Evolutionary conservation across 2,797 vertebrate species (phyloP).

Genomic region (Schizopygopsis malacanthus): DNA sequence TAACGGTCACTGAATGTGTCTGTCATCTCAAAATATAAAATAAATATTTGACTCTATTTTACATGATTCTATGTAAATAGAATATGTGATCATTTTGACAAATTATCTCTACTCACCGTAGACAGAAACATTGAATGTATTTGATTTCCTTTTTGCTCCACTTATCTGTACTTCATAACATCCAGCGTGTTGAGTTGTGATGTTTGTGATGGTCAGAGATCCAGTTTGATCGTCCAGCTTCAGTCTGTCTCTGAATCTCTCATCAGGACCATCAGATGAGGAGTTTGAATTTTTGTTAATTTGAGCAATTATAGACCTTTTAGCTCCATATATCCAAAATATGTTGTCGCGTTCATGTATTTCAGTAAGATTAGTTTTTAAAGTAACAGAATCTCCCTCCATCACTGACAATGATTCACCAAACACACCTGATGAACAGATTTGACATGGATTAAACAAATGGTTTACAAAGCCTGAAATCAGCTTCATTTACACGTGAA

Average conservation of each 20-base stretch:
- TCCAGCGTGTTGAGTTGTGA: not conserved
- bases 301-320: fast-evolving
- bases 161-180: fast-evolving
- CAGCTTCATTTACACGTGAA: not conserved
- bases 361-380: not conserved
- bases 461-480: not conserved
- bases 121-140: not conserved
- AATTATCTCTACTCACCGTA: not conserved
- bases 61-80: not conserved
- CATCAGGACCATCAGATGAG: fast-evolving
- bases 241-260: conserved; percentile 4
- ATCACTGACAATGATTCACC: not conserved
- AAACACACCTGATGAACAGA: not conserved
- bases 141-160: fast-evolving
- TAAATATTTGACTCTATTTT: not conserved
- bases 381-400: not conserved
- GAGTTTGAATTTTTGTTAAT: fast-evolving
- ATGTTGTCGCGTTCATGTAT: fast-evolving
- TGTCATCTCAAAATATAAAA: not conserved
- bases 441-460: not conserved
- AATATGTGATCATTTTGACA: not conserved
- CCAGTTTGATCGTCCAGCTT: not conserved
- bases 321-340: not conserved
- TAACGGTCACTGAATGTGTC: not conserved
- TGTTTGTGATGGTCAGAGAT: not conserved